Conservation (phyloP, 2,888 invertebrate species). For the Tinea trinotella region DNA sequence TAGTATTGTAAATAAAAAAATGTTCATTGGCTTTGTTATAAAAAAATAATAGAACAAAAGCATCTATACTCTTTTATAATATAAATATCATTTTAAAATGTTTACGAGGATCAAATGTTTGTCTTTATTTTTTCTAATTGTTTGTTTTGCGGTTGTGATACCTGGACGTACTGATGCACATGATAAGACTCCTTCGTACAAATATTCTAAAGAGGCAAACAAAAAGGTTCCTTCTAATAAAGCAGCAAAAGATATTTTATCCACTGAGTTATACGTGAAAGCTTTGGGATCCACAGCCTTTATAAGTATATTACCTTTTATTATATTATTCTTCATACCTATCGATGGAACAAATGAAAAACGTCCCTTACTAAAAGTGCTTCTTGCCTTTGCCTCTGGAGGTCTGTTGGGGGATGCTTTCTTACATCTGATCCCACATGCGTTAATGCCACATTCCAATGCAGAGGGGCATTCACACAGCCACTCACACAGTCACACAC, state of each 20-base stretch:
- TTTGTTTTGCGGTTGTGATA: constrained; percentile 5
- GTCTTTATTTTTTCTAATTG: neutral
- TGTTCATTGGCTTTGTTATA: neutral
- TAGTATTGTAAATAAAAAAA: neutral
- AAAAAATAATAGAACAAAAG: neutral
- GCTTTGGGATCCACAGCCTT: constrained; percentile 92
- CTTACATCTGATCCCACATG: constrained; percentile 98
- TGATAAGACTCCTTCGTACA: constrained; percentile 81
- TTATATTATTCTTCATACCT: constrained; percentile 94
- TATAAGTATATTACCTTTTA: constrained; percentile 95
- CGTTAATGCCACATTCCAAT: constrained; percentile 64
- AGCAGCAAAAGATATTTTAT: constrained; percentile 35
- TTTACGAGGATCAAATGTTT: constrained; percentile 3
- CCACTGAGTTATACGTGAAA: constrained; percentile 78
- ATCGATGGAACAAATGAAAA: constrained; percentile 88
- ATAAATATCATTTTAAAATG: neutral
- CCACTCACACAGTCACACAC: constrained; percentile 68
- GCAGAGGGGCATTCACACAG: constrained; percentile 62
- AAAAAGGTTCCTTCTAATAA: constrained; percentile 34
- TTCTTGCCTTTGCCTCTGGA: constrained; percentile 94
- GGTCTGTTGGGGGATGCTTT: constrained; percentile 98
- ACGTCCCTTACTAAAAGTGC: constrained; percentile 89
- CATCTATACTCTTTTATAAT: neutral
- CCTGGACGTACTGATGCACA: constrained; percentile 53
- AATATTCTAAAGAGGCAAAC: constrained; percentile 82